Percentiles rank a stretch among this genome's conserved stretches.
Evolutionary conservation across 1,140 invertebrate genomes (phyloP).

Genomic region (Cydia pomonella): DNA sequence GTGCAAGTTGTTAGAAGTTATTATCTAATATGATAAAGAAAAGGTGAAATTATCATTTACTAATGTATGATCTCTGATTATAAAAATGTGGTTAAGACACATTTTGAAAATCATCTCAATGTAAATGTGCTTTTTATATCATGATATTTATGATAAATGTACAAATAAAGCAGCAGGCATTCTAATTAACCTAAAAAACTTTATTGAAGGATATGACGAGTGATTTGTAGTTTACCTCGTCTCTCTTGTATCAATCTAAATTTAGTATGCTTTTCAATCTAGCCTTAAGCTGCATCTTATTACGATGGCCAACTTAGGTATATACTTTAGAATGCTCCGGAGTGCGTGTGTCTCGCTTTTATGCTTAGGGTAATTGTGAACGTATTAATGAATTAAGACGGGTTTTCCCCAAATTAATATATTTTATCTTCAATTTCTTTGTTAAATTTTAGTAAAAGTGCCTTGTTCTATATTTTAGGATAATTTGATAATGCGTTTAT

Average conservation of each 20-base stretch:
- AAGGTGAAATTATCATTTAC: constrained; percentile 14
- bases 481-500: constrained; percentile 2
- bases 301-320: not conserved
- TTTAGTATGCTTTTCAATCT: constrained; percentile 10
- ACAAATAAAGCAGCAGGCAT: not conserved
- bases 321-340: not conserved
- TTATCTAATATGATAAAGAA: not conserved
- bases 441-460: constrained; percentile 25
- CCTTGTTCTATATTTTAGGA: constrained; percentile 18
- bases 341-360: constrained; percentile 15
- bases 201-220: not conserved
- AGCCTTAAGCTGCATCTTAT: constrained; percentile 15
- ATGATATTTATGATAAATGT: not conserved
- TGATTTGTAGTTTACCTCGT: not conserved
- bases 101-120: constrained; percentile 2
- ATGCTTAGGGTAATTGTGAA: constrained; percentile 16
- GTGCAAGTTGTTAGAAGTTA: not conserved
- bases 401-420: not conserved
- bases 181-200: not conserved
- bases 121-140: not conserved
- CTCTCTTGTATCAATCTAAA: not conserved
- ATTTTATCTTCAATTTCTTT: constrained; percentile 4
- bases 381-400: constrained; percentile 9
- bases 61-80: constrained; percentile 16
- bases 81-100: not conserved